Evolutionary conservation across 2,888 invertebrate species (phyloP), one percentile per base, ranked within the genome.

Genomic region (Pheosia gnoma): DNA sequence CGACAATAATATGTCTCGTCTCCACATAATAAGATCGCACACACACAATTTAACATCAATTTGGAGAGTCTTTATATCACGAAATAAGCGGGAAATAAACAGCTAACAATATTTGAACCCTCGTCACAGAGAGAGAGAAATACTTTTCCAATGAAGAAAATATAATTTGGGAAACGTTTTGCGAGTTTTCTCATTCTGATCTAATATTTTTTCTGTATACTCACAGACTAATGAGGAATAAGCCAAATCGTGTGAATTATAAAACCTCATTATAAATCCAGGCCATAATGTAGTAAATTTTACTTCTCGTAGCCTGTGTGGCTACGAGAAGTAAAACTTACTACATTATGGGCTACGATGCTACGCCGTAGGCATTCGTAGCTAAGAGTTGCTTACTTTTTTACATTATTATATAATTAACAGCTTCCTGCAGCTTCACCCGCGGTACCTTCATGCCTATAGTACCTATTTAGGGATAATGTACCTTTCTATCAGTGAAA

Each of bases 1-100:
- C 43, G 43, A 43, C 43, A 9, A 43, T 9, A 43, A 43, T 9
- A 43, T 7, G 9, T 43, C 43, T 43, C 9, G 8, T 43, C 8
- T 43, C 43, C 13, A 49, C 51, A 51, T 10, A 61, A 68, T 51
- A 65, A 65, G 55, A 68, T 59, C 54, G 47, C 36, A 41, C 61
- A 52, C 61, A 52, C 51, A 39, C 62, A 61, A 69, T 72, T 72
- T 70, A 68, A 70, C 72, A 65, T 60, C 60, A 65, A 72, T 72
- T 68, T 62, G 65, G 60, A 58, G 53, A 61, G 66, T 62, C 55
- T 47, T 56, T 57, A 58, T 51, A 45, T 60, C 11, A 51, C 11
- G 68, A 51, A 65, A 63, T 69, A 60, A 58, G 55, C 41, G 62
- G 54, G 60, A 57, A 63, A 59, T 66, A 70, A 72, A 70, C 66